These are phyloP conservation scores for Martes martes DNA, from an alignment of 2,113 vertebrate species.

Conservation along the genomic window DNA sequence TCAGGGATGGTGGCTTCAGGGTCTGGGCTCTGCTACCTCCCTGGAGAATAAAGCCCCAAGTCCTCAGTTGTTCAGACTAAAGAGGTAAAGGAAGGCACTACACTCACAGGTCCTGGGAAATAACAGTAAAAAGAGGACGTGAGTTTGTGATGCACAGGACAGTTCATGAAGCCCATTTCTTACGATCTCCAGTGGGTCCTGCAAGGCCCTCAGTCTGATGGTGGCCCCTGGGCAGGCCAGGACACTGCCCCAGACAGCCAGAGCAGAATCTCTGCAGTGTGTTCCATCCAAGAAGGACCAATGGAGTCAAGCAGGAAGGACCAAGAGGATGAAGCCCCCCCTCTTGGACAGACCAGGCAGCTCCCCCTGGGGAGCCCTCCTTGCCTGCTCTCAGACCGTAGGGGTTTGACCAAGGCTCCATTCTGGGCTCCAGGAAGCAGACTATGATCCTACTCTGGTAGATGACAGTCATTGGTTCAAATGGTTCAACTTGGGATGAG, in stretches of 20 bases:
- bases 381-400: rapidly evolving
- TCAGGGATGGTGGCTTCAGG: background rate
- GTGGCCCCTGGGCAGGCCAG: background rate
- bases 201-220: background rate
- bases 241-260: background rate
- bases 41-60: background rate
- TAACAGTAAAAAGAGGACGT: background rate
- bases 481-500: background rate
- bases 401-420: background rate
- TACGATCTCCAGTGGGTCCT: background rate
- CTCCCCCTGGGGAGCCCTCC: background rate
- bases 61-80: background rate
- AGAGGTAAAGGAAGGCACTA: background rate
- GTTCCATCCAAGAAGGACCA: background rate
- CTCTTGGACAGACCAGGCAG: background rate
- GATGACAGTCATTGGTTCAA: background rate
- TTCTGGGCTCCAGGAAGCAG: background rate
- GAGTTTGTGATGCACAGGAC: background rate
- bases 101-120: background rate
- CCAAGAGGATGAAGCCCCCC: background rate
- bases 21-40: background rate
- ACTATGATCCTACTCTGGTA: background rate
- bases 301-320: background rate
- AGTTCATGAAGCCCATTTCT: background rate
- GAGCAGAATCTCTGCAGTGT: background rate